These are phyloP conservation scores for Aphidoletes aphidimyza DNA, from an alignment of 2,888 invertebrate genomes.

Conservation along the genomic window DNA sequence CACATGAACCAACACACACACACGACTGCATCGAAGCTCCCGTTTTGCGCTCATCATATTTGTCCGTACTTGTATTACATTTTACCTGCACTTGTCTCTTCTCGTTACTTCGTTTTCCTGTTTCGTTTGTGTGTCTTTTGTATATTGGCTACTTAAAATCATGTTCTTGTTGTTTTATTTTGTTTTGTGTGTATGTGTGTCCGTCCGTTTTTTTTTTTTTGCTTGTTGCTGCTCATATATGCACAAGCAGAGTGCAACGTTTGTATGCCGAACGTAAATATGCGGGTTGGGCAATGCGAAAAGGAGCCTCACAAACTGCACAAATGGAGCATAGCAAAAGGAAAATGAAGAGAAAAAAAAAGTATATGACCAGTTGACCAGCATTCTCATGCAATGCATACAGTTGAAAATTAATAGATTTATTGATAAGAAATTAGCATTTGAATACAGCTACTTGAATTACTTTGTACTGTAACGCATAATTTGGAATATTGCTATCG, in stretches of 20 bases:
- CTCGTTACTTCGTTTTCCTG: neutral
- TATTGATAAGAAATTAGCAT: constrained; percentile 50
- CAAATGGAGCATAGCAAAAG: neutral
- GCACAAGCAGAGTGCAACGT: neutral
- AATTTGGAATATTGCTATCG: constrained; percentile 43
- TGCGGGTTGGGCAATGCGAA: neutral
- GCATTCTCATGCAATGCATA: neutral
- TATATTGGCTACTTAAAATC: neutral
- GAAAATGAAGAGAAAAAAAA: neutral
- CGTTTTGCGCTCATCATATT: constrained; percentile 7
- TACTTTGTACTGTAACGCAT: constrained; percentile 23
- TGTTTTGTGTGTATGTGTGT: neutral
- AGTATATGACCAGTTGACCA: neutral
- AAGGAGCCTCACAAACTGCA: neutral
- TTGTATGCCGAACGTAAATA: neutral
- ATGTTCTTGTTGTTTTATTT: neutral
- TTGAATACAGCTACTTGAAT: constrained; percentile 45
- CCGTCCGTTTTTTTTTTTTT: no score
- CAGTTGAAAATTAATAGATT: constrained; percentile 47
- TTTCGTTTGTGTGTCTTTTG: neutral
- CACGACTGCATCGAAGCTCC: neutral
- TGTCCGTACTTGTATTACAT: neutral
- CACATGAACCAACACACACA: no score
- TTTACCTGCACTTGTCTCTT: constrained; percentile 42
- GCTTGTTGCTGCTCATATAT: neutral